Percentiles rank a stretch among this genome's conserved stretches.
Evolutionary conservation across 2,888 invertebrate genomes (phyloP).

Genomic region (Trypoxylon attenuatum): DNA sequence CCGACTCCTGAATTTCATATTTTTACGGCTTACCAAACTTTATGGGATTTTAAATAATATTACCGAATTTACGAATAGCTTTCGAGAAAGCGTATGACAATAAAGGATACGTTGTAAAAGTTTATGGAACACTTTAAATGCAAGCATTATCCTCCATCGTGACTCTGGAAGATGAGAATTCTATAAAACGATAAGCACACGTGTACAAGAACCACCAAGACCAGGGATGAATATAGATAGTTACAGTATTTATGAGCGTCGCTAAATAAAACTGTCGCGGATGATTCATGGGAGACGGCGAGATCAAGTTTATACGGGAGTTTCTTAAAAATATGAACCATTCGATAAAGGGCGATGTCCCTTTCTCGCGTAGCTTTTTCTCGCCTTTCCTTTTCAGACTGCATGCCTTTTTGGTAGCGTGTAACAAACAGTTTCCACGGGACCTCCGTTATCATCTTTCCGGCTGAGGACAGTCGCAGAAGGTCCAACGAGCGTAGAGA

Average conservation of each 20-base stretch:
- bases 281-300: conserved; percentile 28
- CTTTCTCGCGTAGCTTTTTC: neutral
- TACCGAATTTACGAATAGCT: neutral
- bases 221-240: neutral
- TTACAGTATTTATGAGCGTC: conserved; percentile 13
- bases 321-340: conserved; percentile 31
- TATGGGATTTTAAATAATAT: neutral
- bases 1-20: neutral
- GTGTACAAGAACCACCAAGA: neutral
- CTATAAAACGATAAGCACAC: neutral
- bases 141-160: neutral
- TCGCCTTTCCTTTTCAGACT: neutral
- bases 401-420: conserved; percentile 34
- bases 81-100: neutral
- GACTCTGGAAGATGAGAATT: neutral
- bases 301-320: conserved; percentile 6
- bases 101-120: neutral
- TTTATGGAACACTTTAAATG: neutral
- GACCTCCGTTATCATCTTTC: conserved; percentile 63
- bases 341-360: neutral
- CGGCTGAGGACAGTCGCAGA: conserved; percentile 58
- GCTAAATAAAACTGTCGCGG: conserved; percentile 28
- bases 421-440: conserved; percentile 62
- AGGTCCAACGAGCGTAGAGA: conserved; percentile 18
- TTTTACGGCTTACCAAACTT: neutral